Conservation (phyloP, 2,113 vertebrate genomes). For the Lonchura striata region DNA sequence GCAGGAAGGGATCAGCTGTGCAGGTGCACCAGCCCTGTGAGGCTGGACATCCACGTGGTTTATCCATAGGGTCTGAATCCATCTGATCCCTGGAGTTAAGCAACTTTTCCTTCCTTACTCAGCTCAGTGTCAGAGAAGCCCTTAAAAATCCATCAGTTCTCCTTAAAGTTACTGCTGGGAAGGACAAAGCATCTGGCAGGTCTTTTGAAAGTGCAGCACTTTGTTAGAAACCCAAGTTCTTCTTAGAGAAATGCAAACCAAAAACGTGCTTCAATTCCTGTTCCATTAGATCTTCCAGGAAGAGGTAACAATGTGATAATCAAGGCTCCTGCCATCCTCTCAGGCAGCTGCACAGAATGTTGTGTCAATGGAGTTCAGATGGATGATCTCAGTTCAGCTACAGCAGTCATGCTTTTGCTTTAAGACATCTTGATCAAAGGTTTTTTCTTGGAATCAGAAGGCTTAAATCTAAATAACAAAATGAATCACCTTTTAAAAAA, state of each 20-base stretch:
- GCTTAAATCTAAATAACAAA: slow-evolving; percentile 15
- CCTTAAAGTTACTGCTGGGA: background rate
- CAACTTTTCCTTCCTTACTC: background rate
- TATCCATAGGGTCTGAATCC: background rate
- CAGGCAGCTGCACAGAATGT: background rate
- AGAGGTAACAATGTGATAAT: background rate
- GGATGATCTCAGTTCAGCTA: background rate
- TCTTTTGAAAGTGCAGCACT: background rate
- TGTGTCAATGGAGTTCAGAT: background rate
- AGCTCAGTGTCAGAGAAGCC: background rate
- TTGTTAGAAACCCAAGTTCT: background rate
- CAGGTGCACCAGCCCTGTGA: background rate
- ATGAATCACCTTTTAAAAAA: background rate
- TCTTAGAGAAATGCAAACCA: background rate
- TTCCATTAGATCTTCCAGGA: background rate
- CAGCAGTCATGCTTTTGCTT: background rate
- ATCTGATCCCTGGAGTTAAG: background rate
- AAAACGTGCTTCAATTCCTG: background rate
- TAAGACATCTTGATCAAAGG: background rate
- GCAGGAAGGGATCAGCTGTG: background rate
- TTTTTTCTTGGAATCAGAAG: slow-evolving; percentile 27
- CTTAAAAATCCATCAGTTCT: background rate
- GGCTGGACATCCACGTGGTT: background rate
- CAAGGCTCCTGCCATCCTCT: background rate
- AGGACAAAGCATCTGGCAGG: background rate